Conservation (phyloP, 2,888 invertebrate genomes). For the Dryococelus australis region DNA sequence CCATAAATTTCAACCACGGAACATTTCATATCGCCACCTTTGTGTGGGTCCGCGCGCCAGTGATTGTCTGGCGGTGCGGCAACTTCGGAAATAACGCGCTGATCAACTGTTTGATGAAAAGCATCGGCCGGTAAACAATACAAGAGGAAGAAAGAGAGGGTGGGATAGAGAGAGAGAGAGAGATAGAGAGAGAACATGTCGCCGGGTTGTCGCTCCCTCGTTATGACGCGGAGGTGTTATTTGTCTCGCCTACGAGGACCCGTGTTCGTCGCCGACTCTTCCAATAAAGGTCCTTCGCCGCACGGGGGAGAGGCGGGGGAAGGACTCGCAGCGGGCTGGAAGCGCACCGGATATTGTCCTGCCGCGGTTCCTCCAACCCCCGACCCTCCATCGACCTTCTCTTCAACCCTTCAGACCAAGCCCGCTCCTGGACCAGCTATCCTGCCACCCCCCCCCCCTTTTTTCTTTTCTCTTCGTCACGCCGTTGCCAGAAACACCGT, state of each 20-base stretch:
- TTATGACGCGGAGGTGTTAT: background rate
- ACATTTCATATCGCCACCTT: too few species aligned
- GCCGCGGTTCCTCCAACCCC: background rate
- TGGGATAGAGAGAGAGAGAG: background rate
- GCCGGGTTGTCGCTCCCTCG: background rate
- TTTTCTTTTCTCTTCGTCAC: too few species aligned
- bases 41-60: too few species aligned
- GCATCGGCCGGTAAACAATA: background rate
- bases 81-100: background rate
- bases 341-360: constrained; percentile 16
- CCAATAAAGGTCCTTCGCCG: background rate
- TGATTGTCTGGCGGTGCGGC: background rate
- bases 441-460: too few species aligned
- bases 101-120: background rate
- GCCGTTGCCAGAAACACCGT: too few species aligned
- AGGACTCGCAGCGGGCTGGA: background rate
- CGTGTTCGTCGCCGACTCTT: background rate
- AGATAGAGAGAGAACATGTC: background rate
- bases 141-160: background rate
- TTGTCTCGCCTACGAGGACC: background rate
- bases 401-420: too few species aligned
- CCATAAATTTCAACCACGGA: too few species aligned
- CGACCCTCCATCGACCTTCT: background rate
- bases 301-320: too few species aligned
- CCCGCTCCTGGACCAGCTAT: background rate